phyloP scores from a whole-genome alignment of 2,888 invertebrate genomes.

The Dolichopus griseipennis region DNA sequence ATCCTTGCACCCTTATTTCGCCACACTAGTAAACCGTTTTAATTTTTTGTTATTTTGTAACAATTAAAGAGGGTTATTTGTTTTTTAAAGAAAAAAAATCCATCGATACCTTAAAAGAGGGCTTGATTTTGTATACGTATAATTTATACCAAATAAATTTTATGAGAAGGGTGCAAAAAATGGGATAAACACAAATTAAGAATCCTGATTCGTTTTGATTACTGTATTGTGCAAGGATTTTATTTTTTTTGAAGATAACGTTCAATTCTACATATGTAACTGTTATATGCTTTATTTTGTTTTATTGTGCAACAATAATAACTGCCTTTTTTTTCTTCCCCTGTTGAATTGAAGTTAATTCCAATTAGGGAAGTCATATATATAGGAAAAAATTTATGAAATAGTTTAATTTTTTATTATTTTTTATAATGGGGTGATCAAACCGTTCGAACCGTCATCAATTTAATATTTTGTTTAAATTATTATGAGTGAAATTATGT shows the following conservation, averaged over 20 bases:
- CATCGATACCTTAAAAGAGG: not conserved
- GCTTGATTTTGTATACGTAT: too few relatives aligned
- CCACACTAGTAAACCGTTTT: too few relatives aligned
- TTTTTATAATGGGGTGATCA: too few relatives aligned
- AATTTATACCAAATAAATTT: too few relatives aligned
- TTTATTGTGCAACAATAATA: not conserved
- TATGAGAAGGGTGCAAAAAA: not conserved
- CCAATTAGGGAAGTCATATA: conserved; percentile 3
- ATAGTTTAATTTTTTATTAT: too few relatives aligned
- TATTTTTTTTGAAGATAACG: not conserved
- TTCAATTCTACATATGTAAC: conserved; percentile 1
- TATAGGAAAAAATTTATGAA: too few relatives aligned
- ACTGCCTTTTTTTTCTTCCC: not conserved
- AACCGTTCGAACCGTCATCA: too few relatives aligned
- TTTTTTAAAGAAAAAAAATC: not conserved
- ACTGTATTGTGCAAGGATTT: not conserved
- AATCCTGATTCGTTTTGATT: not conserved
- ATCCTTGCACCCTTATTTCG: too few relatives aligned
- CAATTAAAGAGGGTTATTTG: not conserved
- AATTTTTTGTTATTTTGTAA: too few relatives aligned
- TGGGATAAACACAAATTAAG: not conserved
- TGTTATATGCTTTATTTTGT: not conserved
- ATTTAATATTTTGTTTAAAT: too few relatives aligned
- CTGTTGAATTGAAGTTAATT: not conserved
- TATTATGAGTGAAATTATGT: too few relatives aligned